Base-by-base conservation (phyloP, 2,797 vertebrate genomes). In the Linurgus olivaceus region DNA sequence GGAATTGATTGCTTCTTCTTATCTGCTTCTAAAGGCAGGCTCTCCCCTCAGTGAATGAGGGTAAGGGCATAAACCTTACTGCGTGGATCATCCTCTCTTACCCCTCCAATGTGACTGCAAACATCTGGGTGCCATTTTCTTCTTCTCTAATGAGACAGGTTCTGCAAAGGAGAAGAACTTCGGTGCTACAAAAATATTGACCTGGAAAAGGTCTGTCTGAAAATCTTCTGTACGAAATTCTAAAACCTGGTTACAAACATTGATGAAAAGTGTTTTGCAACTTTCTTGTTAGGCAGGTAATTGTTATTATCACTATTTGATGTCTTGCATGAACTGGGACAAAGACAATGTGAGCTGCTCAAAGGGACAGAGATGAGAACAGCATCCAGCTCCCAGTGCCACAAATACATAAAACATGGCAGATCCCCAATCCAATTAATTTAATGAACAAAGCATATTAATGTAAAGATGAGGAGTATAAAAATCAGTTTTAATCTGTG, bases 261-360 rank as follows among this genome's bases (percentile, higher is more conserved):
- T 55, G 92, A 59, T 63, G 57, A 84, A 73, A 89, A 86, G 9
- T 29, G 50, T 97, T 94, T 94, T 65, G 63, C 75, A 95, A 89
- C 62, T 26, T 52, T 77, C 84, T 67, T 68, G 67, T 92, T 75
- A 77, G 51, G 47, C 78, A 81, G 76, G 84, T 78, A 84, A 67
- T 37, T 57, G 11, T 73, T 75, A 45, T 31, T 68, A 65, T 79
- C 81, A 79, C 33, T 25, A 80, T 47, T 62, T 93, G 47, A 59
- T 66, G 62, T 51, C 55, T 72, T 80, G 55, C 50, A 80, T 45
- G 59, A 93, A 44, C 33, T 70, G 59, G 67, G 45, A 86, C 65
- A 84, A 61, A 78, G 31, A 58, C 31, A 42, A 17, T 2, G 4
- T n/a, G 79, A 88, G 37, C 66, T 3, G 11, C 54, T 91, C 77